Percentiles rank a stretch among this genome's conserved stretches.
These are phyloP conservation scores for Gila robusta DNA, from an alignment of 2,797 vertebrate species.

Conservation along the genomic window DNA sequence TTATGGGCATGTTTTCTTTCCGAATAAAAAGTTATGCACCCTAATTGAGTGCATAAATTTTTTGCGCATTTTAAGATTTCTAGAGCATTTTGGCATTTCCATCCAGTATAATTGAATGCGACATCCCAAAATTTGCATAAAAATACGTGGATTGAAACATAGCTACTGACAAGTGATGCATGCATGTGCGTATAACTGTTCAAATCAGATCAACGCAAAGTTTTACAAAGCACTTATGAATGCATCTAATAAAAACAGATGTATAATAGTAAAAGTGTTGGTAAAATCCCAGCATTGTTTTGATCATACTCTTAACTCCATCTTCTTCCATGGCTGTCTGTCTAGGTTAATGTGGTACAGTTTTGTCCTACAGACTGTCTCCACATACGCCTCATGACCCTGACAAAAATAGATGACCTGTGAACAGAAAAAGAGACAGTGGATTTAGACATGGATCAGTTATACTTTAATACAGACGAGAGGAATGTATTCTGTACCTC, in stretches of 20 bases:
- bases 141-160: neutral
- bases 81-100: neutral
- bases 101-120: neutral
- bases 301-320: constrained; percentile 88
- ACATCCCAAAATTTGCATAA: neutral
- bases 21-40: neutral
- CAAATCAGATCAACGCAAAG: too few relatives aligned
- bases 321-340: constrained; percentile 96
- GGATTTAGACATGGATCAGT: neutral
- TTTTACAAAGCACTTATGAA: neutral
- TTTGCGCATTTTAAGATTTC: neutral
- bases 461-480: neutral
- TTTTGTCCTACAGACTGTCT: constrained; percentile 88
- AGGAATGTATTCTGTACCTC: constrained; percentile 81
- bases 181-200: too few relatives aligned
- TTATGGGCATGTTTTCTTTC: neutral
- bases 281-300: neutral
- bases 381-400: constrained; percentile 96
- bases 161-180: neutral
- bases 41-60: rapidly evolving
- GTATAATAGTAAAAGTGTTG: neutral
- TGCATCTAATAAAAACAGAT: neutral
- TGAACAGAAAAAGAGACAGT: neutral
- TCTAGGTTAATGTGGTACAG: constrained; percentile 90
- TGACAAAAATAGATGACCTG: constrained; percentile 98